These are phyloP conservation scores for Agonopterix alstromeriana DNA, from an alignment of 2,888 invertebrate genomes.

Conservation along the genomic window DNA sequence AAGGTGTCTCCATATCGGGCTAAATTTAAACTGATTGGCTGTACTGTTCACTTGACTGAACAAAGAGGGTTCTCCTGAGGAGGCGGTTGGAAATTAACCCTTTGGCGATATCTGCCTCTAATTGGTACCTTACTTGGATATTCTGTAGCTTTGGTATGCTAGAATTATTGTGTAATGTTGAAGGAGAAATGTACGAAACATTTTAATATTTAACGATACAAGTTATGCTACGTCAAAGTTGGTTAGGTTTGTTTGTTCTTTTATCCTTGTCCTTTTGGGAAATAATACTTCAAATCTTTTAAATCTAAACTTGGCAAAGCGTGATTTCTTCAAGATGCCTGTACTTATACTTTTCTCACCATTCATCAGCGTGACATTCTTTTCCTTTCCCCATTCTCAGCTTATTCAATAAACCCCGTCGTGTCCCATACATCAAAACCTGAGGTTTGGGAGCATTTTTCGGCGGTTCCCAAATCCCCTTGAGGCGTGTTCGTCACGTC, in stretches of 20 bases:
- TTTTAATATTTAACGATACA: too few species aligned
- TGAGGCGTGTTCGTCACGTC: conserved; percentile 57
- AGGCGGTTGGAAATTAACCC: conserved; percentile 43
- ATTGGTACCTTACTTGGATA: conserved; percentile 61
- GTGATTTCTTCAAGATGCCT: background rate
- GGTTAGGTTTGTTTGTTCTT: too few species aligned
- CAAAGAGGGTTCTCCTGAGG: conserved; percentile 47
- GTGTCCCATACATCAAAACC: conserved; percentile 17
- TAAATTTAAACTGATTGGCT: conserved; percentile 68
- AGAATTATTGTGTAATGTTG: background rate
- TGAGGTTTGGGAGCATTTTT: conserved; percentile 17
- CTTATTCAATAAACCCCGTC: conserved; percentile 13
- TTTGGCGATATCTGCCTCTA: conserved; percentile 40
- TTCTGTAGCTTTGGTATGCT: conserved; percentile 15
- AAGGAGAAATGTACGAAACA: too few species aligned
- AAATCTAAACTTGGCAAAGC: too few species aligned
- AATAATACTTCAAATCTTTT: too few species aligned
- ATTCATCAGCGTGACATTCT: background rate
- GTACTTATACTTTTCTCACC: conserved; percentile 6
- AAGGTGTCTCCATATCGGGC: conserved; percentile 50
- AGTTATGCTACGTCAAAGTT: too few species aligned
- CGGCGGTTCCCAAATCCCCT: conserved; percentile 51
- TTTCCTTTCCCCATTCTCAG: background rate
- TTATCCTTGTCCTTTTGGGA: too few species aligned
- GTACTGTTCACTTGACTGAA: conserved; percentile 27